These are phyloP conservation scores for Pissodes strobi DNA, from an alignment of 1,140 invertebrate genomes.

Conservation along the genomic window DNA sequence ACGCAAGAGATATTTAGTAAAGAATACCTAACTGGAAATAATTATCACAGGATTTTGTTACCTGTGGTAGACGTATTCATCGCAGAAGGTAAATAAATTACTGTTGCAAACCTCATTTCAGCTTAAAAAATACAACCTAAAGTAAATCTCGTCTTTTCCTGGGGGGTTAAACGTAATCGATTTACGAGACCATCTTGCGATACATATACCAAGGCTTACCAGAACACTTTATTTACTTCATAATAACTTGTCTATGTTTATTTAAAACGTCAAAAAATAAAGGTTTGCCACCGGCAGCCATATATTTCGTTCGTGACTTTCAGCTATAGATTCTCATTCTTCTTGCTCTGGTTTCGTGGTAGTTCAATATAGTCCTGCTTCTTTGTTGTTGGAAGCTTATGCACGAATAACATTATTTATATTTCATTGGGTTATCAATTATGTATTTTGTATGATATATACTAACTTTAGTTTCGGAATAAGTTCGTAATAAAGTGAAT, in stretches of 20 bases:
- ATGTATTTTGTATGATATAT: no score
- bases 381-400: not conserved
- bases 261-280: conserved; percentile 23
- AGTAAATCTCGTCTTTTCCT: not conserved
- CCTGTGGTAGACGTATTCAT: no score
- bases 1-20: no score
- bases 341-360: conserved; percentile 1
- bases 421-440: no score
- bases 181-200: not conserved
- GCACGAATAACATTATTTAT: no score
- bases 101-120: no score
- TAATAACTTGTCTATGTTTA: conserved; percentile 33
- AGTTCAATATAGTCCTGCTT: not conserved
- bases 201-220: not conserved
- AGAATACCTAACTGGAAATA: no score
- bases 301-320: conserved; percentile 21
- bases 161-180: conserved; percentile 1
- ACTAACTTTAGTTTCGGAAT: no score
- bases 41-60: no score
- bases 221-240: conserved; percentile 20
- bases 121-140: no score
- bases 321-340: conserved; percentile 8
- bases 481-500: no score
- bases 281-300: conserved; percentile 20
- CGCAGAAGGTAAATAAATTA: no score